Evolutionary conservation across 2,888 invertebrate genomes (phyloP).

Genomic region (Lissonota sp.): DNA sequence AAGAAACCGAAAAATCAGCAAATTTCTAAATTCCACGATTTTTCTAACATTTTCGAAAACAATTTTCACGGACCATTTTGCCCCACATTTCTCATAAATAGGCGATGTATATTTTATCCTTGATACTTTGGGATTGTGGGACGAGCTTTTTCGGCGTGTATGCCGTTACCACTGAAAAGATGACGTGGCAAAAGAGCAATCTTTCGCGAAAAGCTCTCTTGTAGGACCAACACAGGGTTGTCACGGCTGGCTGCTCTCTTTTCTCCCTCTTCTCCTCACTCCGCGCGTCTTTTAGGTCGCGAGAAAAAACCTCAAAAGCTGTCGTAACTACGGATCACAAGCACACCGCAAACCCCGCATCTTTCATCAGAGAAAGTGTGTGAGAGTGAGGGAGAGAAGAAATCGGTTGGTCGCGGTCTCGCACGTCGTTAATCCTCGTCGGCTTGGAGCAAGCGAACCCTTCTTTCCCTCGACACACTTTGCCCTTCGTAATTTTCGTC

Average conservation of each 20-base stretch:
- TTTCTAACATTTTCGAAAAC: no score
- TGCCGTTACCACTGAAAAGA: conserved; percentile 3
- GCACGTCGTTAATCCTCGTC: conserved; percentile 58
- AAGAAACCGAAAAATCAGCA: no score
- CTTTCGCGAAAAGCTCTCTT: conserved; percentile 36
- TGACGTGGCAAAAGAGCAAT: conserved; percentile 31
- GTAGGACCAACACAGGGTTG: neutral
- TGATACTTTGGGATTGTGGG: conserved; percentile 15
- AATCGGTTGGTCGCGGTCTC: conserved; percentile 59
- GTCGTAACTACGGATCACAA: conserved; percentile 60
- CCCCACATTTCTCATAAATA: neutral
- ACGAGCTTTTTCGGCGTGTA: conserved; percentile 20
- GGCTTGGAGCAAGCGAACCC: neutral
- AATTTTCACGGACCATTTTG: no score
- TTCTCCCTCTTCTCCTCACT: conserved; percentile 36
- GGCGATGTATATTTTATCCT: neutral
- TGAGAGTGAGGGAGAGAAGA: conserved; percentile 21
- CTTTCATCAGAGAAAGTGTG: neutral
- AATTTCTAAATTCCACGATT: no score
- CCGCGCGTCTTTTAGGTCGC: conserved; percentile 8
- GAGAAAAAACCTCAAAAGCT: conserved; percentile 56
- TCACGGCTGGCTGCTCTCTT: conserved; percentile 41
- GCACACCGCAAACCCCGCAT: conserved; percentile 32
- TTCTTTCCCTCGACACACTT: no score
- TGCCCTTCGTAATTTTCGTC: no score